Percentiles rank a stretch among this genome's conserved stretches.
Conservation (phyloP, 2,888 invertebrate genomes). For the Eurois occulta region DNA sequence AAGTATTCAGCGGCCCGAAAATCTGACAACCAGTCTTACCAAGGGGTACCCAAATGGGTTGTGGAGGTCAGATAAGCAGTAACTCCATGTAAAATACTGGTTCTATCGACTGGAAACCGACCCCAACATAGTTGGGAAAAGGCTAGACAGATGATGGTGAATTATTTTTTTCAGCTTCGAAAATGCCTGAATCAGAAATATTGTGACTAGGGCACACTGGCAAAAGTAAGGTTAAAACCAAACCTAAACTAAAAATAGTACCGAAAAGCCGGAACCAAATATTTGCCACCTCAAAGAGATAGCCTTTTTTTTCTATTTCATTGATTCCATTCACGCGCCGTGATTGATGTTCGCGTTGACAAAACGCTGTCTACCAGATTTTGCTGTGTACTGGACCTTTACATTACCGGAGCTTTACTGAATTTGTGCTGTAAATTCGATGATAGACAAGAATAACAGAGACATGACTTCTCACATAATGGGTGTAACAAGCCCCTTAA, state of each 20-base stretch:
- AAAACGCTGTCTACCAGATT: constrained; percentile 12
- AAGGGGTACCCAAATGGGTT: too few species aligned
- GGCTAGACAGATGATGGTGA: neutral
- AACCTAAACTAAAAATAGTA: neutral
- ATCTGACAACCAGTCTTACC: neutral
- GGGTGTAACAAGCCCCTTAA: too few species aligned
- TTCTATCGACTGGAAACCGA: too few species aligned
- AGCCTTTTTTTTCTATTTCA: constrained; percentile 12
- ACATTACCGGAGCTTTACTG: neutral
- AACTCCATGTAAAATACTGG: too few species aligned
- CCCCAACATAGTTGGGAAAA: too few species aligned
- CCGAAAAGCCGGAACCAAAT: neutral
- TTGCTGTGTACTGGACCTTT: neutral
- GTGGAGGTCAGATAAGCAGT: too few species aligned
- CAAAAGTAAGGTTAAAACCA: neutral
- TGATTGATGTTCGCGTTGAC: constrained; percentile 24
- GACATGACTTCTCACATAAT: too few species aligned
- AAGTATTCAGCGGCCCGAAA: neutral
- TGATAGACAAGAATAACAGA: neutral
- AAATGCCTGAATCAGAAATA: neutral
- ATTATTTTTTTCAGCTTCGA: neutral
- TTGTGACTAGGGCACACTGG: neutral
- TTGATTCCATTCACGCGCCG: neutral
- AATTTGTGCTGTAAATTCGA: neutral
- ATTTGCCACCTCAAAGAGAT: neutral